Evolutionary conservation across 2,113 vertebrate genomes (phyloP).

Genomic region (Gallinago media): DNA sequence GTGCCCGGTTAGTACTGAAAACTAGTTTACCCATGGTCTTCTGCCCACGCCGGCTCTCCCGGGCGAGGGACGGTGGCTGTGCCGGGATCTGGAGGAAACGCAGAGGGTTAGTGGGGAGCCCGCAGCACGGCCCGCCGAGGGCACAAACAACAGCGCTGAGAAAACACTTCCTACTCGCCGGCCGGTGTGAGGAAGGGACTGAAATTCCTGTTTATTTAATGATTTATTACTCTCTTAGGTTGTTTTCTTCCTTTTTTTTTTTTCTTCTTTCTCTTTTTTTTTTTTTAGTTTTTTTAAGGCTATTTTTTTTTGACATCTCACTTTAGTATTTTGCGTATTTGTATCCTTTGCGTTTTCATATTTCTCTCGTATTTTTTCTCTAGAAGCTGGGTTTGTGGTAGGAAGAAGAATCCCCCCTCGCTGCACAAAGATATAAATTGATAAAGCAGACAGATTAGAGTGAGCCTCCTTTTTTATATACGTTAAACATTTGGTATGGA

Average conservation of each 20-base stretch:
- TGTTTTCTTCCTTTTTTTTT: conserved; percentile 5
- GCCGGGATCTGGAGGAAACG: conserved; percentile 51
- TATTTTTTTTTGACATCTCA: not conserved
- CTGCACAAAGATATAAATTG: not conserved
- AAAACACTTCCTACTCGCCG: conserved; percentile 38
- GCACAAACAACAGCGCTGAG: not conserved
- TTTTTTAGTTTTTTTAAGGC: too few species aligned
- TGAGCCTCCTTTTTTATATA: not conserved
- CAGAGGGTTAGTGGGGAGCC: conserved; percentile 16
- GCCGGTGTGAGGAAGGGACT: conserved; percentile 46
- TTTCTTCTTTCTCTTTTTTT: too few species aligned
- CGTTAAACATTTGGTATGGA: not conserved
- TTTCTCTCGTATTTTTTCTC: not conserved
- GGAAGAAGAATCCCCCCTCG: not conserved
- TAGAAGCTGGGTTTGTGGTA: not conserved
- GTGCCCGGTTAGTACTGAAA: not conserved
- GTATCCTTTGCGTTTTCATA: not conserved
- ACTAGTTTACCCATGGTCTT: conserved; percentile 12
- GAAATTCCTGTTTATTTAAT: conserved; percentile 71
- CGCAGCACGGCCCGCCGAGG: conserved; percentile 16
- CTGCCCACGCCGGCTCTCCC: conserved; percentile 3
- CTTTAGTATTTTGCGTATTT: not conserved
- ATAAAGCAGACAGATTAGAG: not conserved
- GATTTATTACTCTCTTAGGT: conserved; percentile 59
- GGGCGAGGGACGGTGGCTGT: not conserved